Evolutionary conservation across 1,140 invertebrate species (phyloP).

Genomic region (Solen grandis): DNA sequence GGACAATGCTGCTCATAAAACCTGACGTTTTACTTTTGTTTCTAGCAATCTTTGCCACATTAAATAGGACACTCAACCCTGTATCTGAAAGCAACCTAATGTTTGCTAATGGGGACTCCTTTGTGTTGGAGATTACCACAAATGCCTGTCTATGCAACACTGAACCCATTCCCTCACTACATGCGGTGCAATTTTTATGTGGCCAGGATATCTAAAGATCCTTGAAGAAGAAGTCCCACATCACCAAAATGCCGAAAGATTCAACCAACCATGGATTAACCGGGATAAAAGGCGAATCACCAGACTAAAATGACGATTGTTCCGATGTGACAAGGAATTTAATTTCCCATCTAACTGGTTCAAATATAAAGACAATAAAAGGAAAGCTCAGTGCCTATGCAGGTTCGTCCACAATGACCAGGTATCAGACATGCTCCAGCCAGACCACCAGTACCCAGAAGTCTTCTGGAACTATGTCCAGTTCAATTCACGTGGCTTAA

Average conservation of each 20-base stretch:
- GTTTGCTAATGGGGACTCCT: conserved; percentile 20
- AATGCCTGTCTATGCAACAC: conserved; percentile 13
- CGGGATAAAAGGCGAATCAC: neutral
- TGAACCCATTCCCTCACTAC: conserved; percentile 9
- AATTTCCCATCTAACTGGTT: neutral
- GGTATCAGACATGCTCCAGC: neutral
- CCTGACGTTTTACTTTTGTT: conserved; percentile 27
- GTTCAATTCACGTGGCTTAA: neutral
- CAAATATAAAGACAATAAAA: conserved; percentile 9
- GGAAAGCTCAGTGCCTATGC: neutral
- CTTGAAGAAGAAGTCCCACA: neutral
- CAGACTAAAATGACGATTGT: neutral
- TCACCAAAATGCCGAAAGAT: neutral
- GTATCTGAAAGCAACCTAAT: conserved; percentile 6
- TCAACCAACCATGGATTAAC: neutral
- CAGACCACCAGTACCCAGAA: neutral
- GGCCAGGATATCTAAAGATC: neutral
- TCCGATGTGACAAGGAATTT: neutral
- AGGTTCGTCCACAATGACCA: neutral
- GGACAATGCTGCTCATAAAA: conserved; percentile 23
- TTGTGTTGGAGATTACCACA: conserved; percentile 20
- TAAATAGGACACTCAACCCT: conserved; percentile 9
- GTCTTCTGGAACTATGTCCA: neutral
- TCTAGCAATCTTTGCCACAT: conserved; percentile 28
- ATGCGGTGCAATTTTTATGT: conserved; percentile 29